Evolutionary conservation across 2,113 vertebrate species (phyloP).

Genomic region (Oreochromis niloticus): DNA sequence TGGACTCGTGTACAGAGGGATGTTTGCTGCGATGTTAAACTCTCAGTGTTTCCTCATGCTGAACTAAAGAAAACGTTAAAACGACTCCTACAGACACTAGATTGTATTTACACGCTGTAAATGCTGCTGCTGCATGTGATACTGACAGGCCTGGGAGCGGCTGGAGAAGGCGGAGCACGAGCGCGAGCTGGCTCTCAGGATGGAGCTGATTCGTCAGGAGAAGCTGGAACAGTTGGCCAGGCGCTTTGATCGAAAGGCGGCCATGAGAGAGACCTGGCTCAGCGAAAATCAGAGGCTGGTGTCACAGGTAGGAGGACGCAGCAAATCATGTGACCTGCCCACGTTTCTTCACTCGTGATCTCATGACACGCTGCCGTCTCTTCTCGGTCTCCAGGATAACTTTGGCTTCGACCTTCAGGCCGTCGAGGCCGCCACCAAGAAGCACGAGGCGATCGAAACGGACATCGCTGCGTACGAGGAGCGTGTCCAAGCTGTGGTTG

Average conservation of each 20-base stretch:
- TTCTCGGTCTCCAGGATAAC: slow-evolving; percentile 40
- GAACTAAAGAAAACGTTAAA: background rate
- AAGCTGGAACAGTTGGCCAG: slow-evolving; percentile 97
- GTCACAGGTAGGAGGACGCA: slow-evolving; percentile 78
- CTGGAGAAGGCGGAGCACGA: slow-evolving; percentile 99
- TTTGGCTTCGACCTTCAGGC: slow-evolving; percentile 58
- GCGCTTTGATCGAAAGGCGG: slow-evolving; percentile 95
- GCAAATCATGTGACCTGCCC: background rate
- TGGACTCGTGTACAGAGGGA: background rate
- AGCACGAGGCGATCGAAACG: slow-evolving; percentile 94
- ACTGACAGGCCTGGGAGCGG: slow-evolving; percentile 87
- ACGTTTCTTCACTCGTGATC: background rate
- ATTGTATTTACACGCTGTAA: background rate
- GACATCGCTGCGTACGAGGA: slow-evolving; percentile 94
- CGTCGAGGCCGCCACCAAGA: slow-evolving; percentile 83
- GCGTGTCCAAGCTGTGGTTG: slow-evolving; percentile 88
- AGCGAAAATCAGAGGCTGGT: slow-evolving; percentile 96
- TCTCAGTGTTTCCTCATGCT: fast-evolving
- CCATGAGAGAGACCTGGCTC: slow-evolving; percentile 98
- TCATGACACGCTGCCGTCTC: no score
- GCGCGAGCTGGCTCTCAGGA: slow-evolving; percentile 92
- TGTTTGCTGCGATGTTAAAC: background rate
- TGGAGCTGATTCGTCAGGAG: slow-evolving; percentile 94
- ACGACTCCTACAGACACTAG: background rate
- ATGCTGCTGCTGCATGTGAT: background rate